Base-by-base conservation (phyloP, 1,140 invertebrate species). In the Scylla paramamosain region DNA sequence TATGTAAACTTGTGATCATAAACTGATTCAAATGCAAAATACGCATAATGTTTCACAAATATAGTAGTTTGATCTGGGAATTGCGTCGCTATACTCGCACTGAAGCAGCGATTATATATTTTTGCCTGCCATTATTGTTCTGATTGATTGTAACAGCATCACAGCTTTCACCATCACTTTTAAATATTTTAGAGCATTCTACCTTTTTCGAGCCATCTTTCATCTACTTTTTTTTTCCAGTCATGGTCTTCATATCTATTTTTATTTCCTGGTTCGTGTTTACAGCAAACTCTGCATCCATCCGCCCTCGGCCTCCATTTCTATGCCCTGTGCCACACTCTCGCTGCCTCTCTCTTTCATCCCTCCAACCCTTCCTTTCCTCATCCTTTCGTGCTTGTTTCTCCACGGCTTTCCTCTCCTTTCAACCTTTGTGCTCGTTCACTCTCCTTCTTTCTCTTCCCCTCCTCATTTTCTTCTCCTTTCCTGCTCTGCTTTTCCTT, bases 1-100 rank as follows among this genome's bases (percentile, higher is more conserved):
- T n/a, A 77, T 77, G 67, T 77, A n/a, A 77, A 77, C 67, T 20
- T n/a, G 67, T n/a, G n/a, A 77, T 77, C n/a, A 77, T n/a, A n/a
- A 77, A 77, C 6, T 7, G 25, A 1, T n/a, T n/a, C 20, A 25
- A 77, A 77, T 25, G 20, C 67, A 77, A 77, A 77, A 77, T 25
- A 77, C n/a, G 20, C 67, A 77, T 77, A 77, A 7, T 59, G 10
- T 77, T 77, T 77, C 52, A 12, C 10, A 20, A 12, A 59, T 59
- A 8, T 59, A 8, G 10, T 12, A 12, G 52, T 59, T 59, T 59
- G 52, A 59, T 59, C 12, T 12, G 16, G 2, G 52, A 12, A 20
- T 14, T 59, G 52, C 10, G 10, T 59, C 16, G 52, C 52, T 12
- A 3, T 59, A 20, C 16, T 59, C 39, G 39, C 39, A 39, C 1